A percentile compares a stretch with the other conserved stretches of the same genome.
phyloP scores from a whole-genome alignment of 2,888 invertebrate species.

The Synanthedon formicaeformis region DNA sequence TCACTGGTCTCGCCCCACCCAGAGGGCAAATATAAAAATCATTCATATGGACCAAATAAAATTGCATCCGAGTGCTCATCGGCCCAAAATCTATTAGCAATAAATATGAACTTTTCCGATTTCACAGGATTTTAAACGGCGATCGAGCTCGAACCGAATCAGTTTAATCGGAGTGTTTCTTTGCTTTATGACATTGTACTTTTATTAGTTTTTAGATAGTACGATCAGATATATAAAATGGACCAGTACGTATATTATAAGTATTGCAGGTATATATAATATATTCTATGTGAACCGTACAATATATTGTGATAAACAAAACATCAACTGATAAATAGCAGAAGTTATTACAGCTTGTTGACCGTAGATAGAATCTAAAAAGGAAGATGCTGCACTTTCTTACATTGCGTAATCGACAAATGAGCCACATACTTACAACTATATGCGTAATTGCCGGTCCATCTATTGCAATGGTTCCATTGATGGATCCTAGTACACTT shows the following conservation, averaged over 20 bases:
- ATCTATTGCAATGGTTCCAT: too few species aligned
- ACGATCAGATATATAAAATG: too few species aligned
- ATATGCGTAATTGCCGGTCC: too few species aligned
- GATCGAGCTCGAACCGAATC: conserved; percentile 21
- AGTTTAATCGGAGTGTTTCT: conserved; percentile 39
- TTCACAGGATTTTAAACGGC: conserved; percentile 63
- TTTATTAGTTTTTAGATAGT: conserved; percentile 35
- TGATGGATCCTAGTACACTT: too few species aligned
- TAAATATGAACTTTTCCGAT: conserved; percentile 71
- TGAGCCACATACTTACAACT: too few species aligned
- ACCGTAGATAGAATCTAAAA: too few species aligned
- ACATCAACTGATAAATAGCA: too few species aligned
- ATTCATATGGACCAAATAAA: conserved; percentile 70
- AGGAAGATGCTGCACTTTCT: too few species aligned
- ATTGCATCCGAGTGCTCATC: conserved; percentile 67
- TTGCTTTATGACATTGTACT: conserved; percentile 51
- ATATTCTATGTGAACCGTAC: too few species aligned
- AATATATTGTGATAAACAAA: too few species aligned
- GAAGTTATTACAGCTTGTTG: too few species aligned
- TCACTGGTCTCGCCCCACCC: conserved; percentile 33
- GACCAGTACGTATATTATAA: conserved; percentile 6
- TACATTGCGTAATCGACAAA: too few species aligned
- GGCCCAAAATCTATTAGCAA: conserved; percentile 69
- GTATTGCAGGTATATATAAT: conserved; percentile 3
- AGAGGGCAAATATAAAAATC: conserved; percentile 65